A percentile compares a stretch with the other conserved stretches of the same genome.
These are phyloP conservation scores for Laticauda laticaudata DNA, from an alignment of 2,113 vertebrate genomes.

Conservation along the genomic window DNA sequence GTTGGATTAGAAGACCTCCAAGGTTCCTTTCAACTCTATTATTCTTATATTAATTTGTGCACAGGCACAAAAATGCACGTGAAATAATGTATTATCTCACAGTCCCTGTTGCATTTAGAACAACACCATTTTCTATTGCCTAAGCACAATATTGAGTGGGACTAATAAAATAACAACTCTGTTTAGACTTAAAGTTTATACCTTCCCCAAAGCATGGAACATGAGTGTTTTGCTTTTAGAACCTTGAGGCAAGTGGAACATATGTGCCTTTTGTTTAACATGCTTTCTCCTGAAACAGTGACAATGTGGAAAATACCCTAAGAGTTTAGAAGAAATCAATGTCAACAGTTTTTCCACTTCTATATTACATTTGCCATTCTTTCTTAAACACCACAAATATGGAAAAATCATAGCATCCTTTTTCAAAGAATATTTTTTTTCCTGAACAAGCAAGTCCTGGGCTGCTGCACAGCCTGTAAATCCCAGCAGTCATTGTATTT, in stretches of 20 bases:
- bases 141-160: neutral
- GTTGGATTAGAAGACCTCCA: neutral
- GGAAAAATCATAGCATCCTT: neutral
- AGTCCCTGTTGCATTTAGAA: neutral
- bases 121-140: neutral
- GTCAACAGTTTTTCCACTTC: conserved; percentile 17
- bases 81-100: neutral
- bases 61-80: neutral
- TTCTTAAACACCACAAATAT: neutral
- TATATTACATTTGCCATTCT: conserved; percentile 19
- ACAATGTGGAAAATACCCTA: neutral
- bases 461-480: neutral
- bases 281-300: conserved; percentile 17
- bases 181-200: neutral
- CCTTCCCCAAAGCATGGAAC: conserved; percentile 1
- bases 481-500: neutral
- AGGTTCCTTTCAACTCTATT: neutral
- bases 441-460: neutral
- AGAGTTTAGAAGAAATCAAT: neutral
- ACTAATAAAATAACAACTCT: neutral
- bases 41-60: neutral
- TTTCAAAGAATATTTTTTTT: neutral
- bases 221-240: conserved; percentile 14
- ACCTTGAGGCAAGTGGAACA: conserved; percentile 18
- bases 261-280: neutral